Conservation (phyloP, 2,113 vertebrate genomes). For the Crotophaga sulcirostris region DNA sequence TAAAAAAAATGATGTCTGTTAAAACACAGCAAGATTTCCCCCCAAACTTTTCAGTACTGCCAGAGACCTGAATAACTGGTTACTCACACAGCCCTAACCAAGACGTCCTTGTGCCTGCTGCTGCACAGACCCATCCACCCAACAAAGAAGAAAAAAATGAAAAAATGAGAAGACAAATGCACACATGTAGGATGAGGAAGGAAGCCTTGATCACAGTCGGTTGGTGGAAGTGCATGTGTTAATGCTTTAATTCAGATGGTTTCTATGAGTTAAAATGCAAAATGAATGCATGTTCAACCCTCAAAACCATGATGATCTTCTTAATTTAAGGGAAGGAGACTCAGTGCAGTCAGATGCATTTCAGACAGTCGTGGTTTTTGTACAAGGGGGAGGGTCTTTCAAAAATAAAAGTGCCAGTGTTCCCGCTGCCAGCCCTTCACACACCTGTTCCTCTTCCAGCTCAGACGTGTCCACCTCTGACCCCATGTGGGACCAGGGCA, state of each 20-base stretch:
- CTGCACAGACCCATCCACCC: neutral
- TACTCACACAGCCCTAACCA: neutral
- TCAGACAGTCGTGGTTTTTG: neutral
- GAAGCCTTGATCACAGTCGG: neutral
- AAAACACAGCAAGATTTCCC: neutral
- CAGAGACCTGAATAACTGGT: neutral
- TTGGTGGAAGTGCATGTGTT: accelerated
- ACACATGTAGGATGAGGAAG: neutral
- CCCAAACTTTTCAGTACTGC: neutral
- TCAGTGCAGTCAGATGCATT: neutral
- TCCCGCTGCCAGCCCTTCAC: neutral
- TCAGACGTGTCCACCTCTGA: constrained; percentile 63
- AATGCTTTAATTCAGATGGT: neutral
- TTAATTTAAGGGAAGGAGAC: neutral
- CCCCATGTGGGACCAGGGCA: neutral
- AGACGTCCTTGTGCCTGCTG: neutral
- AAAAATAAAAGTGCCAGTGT: constrained; percentile 57
- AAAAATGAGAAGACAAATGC: neutral
- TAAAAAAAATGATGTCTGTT: neutral
- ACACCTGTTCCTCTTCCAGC: constrained; percentile 70
- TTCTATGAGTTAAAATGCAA: neutral
- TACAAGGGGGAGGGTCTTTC: neutral
- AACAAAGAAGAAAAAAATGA: neutral
- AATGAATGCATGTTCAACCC: neutral
- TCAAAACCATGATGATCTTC: neutral